These are phyloP conservation scores for Aspidiotus destructor DNA, from an alignment of 2,888 invertebrate species.

Conservation along the genomic window DNA sequence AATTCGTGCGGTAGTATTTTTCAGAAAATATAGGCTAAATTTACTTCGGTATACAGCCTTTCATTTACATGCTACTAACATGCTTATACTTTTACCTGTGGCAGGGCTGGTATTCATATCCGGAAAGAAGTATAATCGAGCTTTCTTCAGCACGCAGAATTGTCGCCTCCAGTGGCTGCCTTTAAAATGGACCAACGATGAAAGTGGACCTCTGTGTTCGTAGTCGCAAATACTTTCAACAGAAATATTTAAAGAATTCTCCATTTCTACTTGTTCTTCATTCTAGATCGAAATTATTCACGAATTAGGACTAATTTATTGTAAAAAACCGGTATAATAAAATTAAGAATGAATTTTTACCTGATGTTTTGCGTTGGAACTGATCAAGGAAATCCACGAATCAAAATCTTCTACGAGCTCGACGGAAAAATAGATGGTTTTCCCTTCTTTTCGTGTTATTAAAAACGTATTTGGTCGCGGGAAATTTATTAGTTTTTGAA, in stretches of 20 bases:
- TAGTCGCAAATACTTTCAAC: constrained; percentile 48
- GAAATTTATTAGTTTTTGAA: constrained; percentile 28
- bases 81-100: constrained; percentile 54
- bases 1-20: background rate
- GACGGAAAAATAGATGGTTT: constrained; percentile 26
- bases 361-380: constrained; percentile 18
- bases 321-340: background rate
- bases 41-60: background rate
- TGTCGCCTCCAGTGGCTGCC: constrained; percentile 78
- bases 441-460: constrained; percentile 29
- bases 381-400: constrained; percentile 28
- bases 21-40: constrained; percentile 17
- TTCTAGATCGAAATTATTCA: background rate
- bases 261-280: constrained; percentile 13
- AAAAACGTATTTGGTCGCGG: constrained; percentile 25
- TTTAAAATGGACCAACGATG: constrained; percentile 61
- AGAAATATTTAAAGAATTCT: constrained; percentile 11
- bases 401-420: constrained; percentile 22
- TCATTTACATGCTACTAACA: background rate
- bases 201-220: constrained; percentile 87
- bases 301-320: background rate
- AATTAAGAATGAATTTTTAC: background rate
- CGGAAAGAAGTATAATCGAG: constrained; percentile 86
- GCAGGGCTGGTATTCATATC: constrained; percentile 79
- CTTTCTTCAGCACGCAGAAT: constrained; percentile 90